A percentile compares a stretch with the other conserved stretches of the same genome.
Evolutionary conservation across 2,113 vertebrate genomes (phyloP).

Genomic region (Tragelaphus imberbis): DNA sequence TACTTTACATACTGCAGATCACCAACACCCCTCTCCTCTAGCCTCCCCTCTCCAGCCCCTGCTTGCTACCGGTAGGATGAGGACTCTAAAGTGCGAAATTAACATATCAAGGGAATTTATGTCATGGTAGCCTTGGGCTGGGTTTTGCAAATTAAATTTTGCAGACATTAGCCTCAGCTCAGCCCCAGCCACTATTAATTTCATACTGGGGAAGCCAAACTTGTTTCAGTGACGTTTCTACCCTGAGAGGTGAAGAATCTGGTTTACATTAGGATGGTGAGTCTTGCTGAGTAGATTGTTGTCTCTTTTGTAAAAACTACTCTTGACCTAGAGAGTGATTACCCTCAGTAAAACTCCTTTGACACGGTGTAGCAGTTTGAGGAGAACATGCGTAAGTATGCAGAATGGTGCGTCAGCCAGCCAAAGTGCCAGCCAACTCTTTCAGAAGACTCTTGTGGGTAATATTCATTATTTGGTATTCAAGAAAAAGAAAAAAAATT

Average conservation of each 20-base stretch:
- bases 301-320: neutral
- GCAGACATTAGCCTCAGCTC: slow-evolving; percentile 31
- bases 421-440: neutral
- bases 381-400: rapidly evolving
- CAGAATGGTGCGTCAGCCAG: neutral
- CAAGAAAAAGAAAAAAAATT: neutral
- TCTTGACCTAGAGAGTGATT: neutral
- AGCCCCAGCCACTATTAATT: neutral
- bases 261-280: neutral
- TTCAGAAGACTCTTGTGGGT: neutral
- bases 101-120: slow-evolving; percentile 57
- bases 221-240: neutral
- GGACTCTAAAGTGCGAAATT: slow-evolving; percentile 52
- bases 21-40: neutral
- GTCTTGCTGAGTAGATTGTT: neutral
- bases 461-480: neutral
- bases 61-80: neutral
- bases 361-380: neutral
- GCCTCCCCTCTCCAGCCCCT: neutral
- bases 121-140: slow-evolving; percentile 56
- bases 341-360: neutral
- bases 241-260: neutral
- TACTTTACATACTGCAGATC: neutral
- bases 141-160: slow-evolving; percentile 64
- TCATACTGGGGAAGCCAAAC: neutral